phyloP scores from a whole-genome alignment of 2,113 vertebrate species.

The Dicentrarchus labrax region DNA sequence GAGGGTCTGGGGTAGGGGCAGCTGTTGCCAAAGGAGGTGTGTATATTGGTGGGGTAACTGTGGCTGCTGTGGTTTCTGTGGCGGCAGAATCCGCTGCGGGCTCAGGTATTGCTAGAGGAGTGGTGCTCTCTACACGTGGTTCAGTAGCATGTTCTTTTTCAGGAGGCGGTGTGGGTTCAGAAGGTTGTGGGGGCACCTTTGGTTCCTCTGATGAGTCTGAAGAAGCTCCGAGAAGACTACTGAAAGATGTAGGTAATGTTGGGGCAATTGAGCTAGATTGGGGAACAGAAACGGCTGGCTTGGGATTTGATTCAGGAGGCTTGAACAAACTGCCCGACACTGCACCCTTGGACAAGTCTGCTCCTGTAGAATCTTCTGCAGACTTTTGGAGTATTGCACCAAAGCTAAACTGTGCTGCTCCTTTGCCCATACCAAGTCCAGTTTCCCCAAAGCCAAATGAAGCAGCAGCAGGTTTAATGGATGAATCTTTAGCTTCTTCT shows the following conservation, averaged over 20 bases:
- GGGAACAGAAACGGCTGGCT: conserved; percentile 80
- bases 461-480: conserved; percentile 58
- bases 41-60: conserved; percentile 29
- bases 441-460: conserved; percentile 62
- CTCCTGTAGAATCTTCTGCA: conserved; percentile 63
- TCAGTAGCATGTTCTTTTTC: conserved; percentile 45
- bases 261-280: conserved; percentile 50
- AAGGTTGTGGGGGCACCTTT: conserved; percentile 32
- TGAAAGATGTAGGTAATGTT: conserved; percentile 45
- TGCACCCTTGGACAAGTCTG: conserved; percentile 59
- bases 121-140: conserved; percentile 11
- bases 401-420: conserved; percentile 79
- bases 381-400: conserved; percentile 73
- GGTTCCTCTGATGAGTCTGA: conserved; percentile 73
- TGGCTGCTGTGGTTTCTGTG: conserved; percentile 31
- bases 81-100: neutral
- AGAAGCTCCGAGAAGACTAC: conserved; percentile 66
- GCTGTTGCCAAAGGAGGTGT: conserved; percentile 45
- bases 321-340: conserved; percentile 70
- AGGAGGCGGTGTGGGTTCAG: conserved; percentile 44
- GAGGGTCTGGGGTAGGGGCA: conserved; percentile 36
- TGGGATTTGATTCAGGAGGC: conserved; percentile 79
- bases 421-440: conserved; percentile 52
- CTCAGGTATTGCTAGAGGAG: conserved; percentile 3
- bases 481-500: conserved; percentile 86